Conservation (phyloP, 2,113 vertebrate genomes). For the Cynopterus brachyotis region DNA sequence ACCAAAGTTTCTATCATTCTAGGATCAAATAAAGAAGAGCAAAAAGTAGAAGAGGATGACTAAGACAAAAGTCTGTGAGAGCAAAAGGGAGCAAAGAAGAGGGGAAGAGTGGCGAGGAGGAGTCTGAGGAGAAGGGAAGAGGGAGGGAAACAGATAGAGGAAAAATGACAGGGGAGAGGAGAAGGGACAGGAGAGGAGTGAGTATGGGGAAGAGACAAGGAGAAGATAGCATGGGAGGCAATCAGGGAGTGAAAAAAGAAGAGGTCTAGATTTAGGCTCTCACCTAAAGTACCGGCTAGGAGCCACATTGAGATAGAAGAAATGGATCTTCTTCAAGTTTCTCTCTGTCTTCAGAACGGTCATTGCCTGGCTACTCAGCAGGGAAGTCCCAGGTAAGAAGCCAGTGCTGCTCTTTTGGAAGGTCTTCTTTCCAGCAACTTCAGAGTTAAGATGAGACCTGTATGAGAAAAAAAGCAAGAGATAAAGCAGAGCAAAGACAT, state of each 20-base stretch:
- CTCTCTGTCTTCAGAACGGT: slow-evolving; percentile 35
- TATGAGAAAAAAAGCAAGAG: background rate
- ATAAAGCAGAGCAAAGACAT: background rate
- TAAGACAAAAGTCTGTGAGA: background rate
- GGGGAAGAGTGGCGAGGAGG: background rate
- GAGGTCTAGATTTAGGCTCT: too few relatives aligned
- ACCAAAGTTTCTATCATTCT: background rate
- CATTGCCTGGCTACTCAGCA: background rate
- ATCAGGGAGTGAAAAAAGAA: background rate
- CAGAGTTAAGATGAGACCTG: slow-evolving; percentile 26
- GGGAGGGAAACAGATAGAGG: background rate
- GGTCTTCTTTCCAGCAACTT: background rate
- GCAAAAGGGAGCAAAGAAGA: background rate
- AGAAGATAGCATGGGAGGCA: accelerated
- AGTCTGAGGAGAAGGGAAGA: background rate
- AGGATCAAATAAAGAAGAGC: background rate
- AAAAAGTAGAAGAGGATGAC: background rate
- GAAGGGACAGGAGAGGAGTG: background rate
- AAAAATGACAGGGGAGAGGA: background rate
- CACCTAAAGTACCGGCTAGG: slow-evolving; percentile 72
- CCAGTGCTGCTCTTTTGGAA: background rate
- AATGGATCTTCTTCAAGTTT: slow-evolving; percentile 53
- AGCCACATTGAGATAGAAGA: slow-evolving; percentile 80
- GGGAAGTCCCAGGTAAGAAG: background rate
- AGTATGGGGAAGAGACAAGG: background rate